Percentiles rank a stretch among this genome's conserved stretches.
These are phyloP conservation scores for Torymus tubicola DNA, from an alignment of 2,888 invertebrate genomes.

Conservation along the genomic window DNA sequence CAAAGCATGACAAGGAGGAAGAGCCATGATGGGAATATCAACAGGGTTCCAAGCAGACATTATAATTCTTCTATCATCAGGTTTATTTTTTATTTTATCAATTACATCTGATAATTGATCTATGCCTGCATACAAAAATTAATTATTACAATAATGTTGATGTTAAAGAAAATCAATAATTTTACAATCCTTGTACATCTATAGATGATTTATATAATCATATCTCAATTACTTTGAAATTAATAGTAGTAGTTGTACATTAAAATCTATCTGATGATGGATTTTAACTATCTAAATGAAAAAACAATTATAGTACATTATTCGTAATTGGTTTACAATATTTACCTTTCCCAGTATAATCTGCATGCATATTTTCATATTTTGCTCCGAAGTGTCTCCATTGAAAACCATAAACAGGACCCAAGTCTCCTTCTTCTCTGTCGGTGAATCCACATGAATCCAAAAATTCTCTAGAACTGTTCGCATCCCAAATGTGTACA, in stretches of 20 bases:
- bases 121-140: slow-evolving; percentile 80
- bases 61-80: slow-evolving; percentile 92
- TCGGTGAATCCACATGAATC: slow-evolving; percentile 90
- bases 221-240: too few relatives aligned
- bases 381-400: slow-evolving; percentile 98
- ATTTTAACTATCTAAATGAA: too few relatives aligned
- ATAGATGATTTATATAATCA: too few relatives aligned
- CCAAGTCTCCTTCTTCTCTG: slow-evolving; percentile 95
- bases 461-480: slow-evolving; percentile 92
- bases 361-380: slow-evolving; percentile 87
- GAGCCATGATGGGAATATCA: slow-evolving; percentile 92
- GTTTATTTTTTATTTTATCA: slow-evolving; percentile 86
- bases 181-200: too few relatives aligned
- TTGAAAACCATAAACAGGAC: slow-evolving; percentile 98
- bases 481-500: slow-evolving; percentile 97
- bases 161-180: too few relatives aligned
- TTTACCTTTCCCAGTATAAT: slow-evolving; percentile 83
- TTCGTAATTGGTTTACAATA: too few relatives aligned
- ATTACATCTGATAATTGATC: slow-evolving; percentile 93
- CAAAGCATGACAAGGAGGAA: slow-evolving; percentile 97
- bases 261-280: too few relatives aligned
- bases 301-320: too few relatives aligned
- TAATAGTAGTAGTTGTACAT: too few relatives aligned
- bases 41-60: slow-evolving; percentile 97
- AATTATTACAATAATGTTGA: too few relatives aligned